Evolutionary conservation across 2,888 invertebrate genomes (phyloP).

Genomic region (Drosophila subquinaria): DNA sequence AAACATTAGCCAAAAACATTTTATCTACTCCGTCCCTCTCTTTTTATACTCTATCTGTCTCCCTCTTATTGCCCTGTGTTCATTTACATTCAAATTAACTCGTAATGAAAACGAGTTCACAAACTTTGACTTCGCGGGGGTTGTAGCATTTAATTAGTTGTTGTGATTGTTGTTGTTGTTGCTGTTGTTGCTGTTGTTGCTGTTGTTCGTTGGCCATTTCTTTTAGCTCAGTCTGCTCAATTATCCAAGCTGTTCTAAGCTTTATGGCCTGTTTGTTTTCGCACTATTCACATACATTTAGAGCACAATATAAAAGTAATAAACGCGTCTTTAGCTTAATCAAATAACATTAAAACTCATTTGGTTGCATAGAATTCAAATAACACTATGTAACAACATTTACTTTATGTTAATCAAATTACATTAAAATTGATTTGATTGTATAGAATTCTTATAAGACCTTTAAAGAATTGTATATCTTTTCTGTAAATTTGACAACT

Average conservation of each 20-base stretch:
- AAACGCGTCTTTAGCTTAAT: background rate
- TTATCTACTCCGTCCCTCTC: conserved; percentile 52
- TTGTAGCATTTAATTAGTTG: conserved; percentile 80
- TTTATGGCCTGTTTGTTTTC: conserved; percentile 50
- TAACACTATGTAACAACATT: background rate
- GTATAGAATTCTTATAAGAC: no score
- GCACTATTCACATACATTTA: conserved; percentile 61
- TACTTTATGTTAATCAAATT: no score
- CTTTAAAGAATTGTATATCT: no score
- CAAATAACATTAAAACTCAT: background rate
- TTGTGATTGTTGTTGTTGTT: conserved; percentile 66
- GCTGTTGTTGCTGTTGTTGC: conserved; percentile 20
- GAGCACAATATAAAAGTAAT: conserved; percentile 6
- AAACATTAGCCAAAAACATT: conserved; percentile 81
- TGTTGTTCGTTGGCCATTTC: conserved; percentile 70
- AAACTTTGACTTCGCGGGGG: conserved; percentile 67
- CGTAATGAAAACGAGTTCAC: conserved; percentile 81
- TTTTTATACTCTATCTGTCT: background rate
- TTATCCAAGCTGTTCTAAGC: conserved; percentile 44
- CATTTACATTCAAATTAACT: conserved; percentile 83
- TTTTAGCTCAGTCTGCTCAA: conserved; percentile 57
- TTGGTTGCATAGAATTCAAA: background rate
- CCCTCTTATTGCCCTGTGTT: conserved; percentile 52
- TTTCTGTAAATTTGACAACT: no score
- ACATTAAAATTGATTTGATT: no score